Evolutionary conservation across 1,140 invertebrate species (phyloP).

Genomic region (Hypothenemus hampei): DNA sequence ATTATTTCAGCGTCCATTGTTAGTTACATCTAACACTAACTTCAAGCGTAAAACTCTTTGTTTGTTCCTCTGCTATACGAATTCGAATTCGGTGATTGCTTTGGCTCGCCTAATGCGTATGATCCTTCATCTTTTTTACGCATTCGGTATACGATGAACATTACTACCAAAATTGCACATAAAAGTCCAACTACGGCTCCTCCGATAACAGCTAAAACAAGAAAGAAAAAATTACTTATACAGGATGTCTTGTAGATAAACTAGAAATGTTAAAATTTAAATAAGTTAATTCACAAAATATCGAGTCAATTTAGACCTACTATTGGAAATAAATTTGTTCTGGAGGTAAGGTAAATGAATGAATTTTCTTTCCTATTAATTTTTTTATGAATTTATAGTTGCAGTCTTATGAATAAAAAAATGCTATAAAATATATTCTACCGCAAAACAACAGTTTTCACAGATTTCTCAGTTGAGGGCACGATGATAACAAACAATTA

Average conservation of each 20-base stretch:
- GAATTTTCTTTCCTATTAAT: neutral
- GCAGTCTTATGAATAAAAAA: too few relatives aligned
- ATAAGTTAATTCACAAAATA: neutral
- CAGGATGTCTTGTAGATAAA: too few relatives aligned
- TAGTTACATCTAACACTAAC: slow-evolving; percentile 45
- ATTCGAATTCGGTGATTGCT: slow-evolving; percentile 84
- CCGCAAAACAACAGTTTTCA: too few relatives aligned
- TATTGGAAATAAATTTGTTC: neutral
- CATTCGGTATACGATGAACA: slow-evolving; percentile 99
- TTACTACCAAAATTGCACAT: slow-evolving; percentile 95
- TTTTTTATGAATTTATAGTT: neutral
- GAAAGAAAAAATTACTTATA: neutral
- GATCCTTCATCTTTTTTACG: slow-evolving; percentile 99
- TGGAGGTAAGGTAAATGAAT: neutral
- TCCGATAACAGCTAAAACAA: slow-evolving; percentile 90
- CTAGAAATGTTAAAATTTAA: too few relatives aligned
- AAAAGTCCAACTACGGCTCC: slow-evolving; percentile 95
- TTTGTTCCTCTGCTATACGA: slow-evolving; percentile 87
- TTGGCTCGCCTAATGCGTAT: slow-evolving; percentile 95
- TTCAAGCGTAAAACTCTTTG: slow-evolving; percentile 93
- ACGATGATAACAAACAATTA: too few relatives aligned
- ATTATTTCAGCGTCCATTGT: slow-evolving; percentile 33
- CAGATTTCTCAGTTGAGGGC: too few relatives aligned
- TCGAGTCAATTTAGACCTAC: neutral
- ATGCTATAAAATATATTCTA: too few relatives aligned